Evolutionary conservation across 2,888 invertebrate genomes (phyloP).

Genomic region (Sinodicranocentrus sp.): DNA sequence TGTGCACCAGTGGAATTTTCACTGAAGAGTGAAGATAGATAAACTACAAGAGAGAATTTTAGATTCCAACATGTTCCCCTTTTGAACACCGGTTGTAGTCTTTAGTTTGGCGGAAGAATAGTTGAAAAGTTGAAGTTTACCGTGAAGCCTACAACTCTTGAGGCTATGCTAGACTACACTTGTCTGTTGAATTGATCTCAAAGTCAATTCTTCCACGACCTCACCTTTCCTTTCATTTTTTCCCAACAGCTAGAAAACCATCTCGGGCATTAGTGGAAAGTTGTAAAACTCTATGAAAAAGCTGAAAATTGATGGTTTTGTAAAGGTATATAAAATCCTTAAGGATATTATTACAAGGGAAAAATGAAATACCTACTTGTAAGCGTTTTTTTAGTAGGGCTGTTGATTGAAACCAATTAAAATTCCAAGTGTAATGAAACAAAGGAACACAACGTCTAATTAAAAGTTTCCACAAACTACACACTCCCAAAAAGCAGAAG

Average conservation of each 20-base stretch:
- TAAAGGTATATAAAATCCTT: no score
- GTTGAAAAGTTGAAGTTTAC: constrained; percentile 58
- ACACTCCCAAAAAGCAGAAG: constrained; percentile 48
- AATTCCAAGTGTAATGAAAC: constrained; percentile 68
- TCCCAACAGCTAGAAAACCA: no score
- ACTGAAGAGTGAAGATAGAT: constrained; percentile 22
- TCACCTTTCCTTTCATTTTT: constrained; percentile 63
- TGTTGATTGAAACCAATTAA: constrained; percentile 70
- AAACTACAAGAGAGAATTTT: constrained; percentile 56
- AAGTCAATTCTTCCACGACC: constrained; percentile 68
- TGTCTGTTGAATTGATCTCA: constrained; percentile 47
- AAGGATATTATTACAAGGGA: no score
- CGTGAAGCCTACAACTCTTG: constrained; percentile 9
- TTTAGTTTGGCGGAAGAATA: constrained; percentile 47
- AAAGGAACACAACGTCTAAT: constrained; percentile 68
- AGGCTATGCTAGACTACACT: constrained; percentile 7
- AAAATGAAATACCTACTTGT: no score
- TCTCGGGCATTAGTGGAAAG: constrained; percentile 26
- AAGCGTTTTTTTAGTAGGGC: constrained; percentile 1
- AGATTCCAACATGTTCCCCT: constrained; percentile 53
- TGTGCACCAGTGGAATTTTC: neutral
- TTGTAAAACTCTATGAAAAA: constrained; percentile 50
- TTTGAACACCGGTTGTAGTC: neutral
- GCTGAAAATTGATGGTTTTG: constrained; percentile 45
- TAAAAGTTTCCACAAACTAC: constrained; percentile 67